Base-by-base conservation (phyloP, 1,140 invertebrate genomes). In the Psix sp. region DNA sequence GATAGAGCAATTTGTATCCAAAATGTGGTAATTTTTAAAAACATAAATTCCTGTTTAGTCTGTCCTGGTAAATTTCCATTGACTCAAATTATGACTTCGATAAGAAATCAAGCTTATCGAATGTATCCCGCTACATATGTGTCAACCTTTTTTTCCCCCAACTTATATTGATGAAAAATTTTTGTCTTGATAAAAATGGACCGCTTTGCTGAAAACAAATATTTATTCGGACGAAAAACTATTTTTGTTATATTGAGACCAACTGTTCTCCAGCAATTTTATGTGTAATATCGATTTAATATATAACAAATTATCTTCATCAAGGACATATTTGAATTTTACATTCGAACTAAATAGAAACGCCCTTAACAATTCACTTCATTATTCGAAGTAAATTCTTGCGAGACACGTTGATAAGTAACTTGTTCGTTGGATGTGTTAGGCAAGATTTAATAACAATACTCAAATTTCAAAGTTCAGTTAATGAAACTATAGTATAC, bases 81-180 rank as follows among this genome's bases (percentile, higher is more conserved):
- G 21, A 46, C 43, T 63, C 43, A 63, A 33, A 63, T 35, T 35
- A 16, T 29, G 18, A 10, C 39, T 51, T 18, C 36, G 42, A 51
- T 63, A 63, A 51, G 20, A 39, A 63, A 46, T 63, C 26, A 63
- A 42, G 51, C 29, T 63, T 63, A 63, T 63, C 59, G 51, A 51
- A 39, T 43, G 48, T 48, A 60, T 60, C 43, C 20, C 21, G 13
- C n/a, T 10, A 14, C 38, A 16, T 40, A 31, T 54, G 54, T 38
- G 54, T 43, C 7, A 24, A 3, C 21, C 3, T 4, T 24, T 24
- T 57, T 45, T 57, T 43, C 24, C 5, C n/a, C 9, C 29, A 48
- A 33, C 13, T 20, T 35, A 35, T 17, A 54, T 40, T 36, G 49
- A 54, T 54, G 36, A 40, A 13, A 40, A 40, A 18, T 11, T 33